These are phyloP conservation scores for Glaucomys volans DNA, from an alignment of 2,113 vertebrate genomes.

Conservation along the genomic window DNA sequence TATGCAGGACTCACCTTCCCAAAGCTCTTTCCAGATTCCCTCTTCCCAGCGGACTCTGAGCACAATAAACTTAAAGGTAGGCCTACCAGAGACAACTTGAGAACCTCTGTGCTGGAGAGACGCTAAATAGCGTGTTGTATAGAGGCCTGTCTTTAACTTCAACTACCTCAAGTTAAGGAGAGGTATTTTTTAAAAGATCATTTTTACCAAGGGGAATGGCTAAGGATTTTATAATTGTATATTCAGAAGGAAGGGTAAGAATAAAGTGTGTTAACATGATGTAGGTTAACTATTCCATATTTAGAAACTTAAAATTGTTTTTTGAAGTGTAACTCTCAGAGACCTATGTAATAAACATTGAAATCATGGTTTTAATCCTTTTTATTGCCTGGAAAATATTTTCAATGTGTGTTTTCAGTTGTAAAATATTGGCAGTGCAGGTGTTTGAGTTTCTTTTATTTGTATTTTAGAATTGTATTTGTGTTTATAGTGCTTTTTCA, in stretches of 20 bases:
- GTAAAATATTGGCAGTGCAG: background rate
- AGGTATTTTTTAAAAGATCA: background rate
- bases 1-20: conserved; percentile 98
- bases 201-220: background rate
- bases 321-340: background rate
- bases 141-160: background rate
- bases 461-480: too few relatives aligned
- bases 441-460: background rate
- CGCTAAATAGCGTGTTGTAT: fast-evolving
- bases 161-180: background rate
- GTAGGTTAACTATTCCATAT: background rate
- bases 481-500: background rate
- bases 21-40: conserved; percentile 98
- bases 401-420: background rate
- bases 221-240: background rate
- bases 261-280: background rate
- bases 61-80: conserved; percentile 99
- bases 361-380: background rate
- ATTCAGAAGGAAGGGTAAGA: background rate
- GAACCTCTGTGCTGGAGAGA: fast-evolving
- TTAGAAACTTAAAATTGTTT: conserved; percentile 46
- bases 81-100: background rate
- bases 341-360: background rate
- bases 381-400: conserved; percentile 47
- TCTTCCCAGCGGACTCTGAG: conserved; percentile 99